Evolutionary conservation across 2,113 vertebrate genomes (phyloP), one percentile per base, ranked within the genome.

Genomic region (Urocitellus parryii): DNA sequence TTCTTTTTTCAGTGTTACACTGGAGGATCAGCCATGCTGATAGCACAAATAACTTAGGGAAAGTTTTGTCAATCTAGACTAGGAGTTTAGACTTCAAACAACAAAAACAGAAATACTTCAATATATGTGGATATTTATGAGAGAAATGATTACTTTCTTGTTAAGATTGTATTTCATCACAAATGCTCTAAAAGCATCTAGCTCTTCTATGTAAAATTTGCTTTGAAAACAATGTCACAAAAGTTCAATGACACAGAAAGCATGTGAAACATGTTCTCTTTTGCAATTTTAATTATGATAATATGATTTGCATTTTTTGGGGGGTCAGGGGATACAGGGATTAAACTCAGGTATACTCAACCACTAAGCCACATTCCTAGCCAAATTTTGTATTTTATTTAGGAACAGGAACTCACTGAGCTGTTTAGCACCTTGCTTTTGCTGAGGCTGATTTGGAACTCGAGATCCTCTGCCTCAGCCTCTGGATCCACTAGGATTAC

Each of bases 161-260:
- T 39, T 10, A 96, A 88, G 14, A 34, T 82, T 72, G 16, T 84
- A 78, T 92, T 96, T 39, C 8, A 93, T 16, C 2, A 95, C n/a
- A 77, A 78, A 80, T 48, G 4, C 4, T 68, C 84, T 94, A 65
- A 90, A 91, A 81, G 0, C 67, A 90, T 42, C 0, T 2, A 25
- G 0, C n/a, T 53, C 2, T 16, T 1, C 88, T 70, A 77, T 0
- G 42, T 9, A 58, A 13, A 4, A 0, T 68, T 89, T 86, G 2
- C 0, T 92, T 95, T 95, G 65, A 79, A 80, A 70, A 2, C 45
- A 92, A 0, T 89, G 61, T 8, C 0, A 67, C 37, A 84, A 8
- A 25, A 0, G 2, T 80, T 16, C 1, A 39, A 32, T n/a, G 68
- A 76, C 32, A 8, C 72, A 84, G 13, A 48, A 53, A 82, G 72